Percentiles rank a stretch among this genome's conserved stretches.
Conservation (phyloP, 2,888 invertebrate genomes). For the Euzophera pinguis region DNA sequence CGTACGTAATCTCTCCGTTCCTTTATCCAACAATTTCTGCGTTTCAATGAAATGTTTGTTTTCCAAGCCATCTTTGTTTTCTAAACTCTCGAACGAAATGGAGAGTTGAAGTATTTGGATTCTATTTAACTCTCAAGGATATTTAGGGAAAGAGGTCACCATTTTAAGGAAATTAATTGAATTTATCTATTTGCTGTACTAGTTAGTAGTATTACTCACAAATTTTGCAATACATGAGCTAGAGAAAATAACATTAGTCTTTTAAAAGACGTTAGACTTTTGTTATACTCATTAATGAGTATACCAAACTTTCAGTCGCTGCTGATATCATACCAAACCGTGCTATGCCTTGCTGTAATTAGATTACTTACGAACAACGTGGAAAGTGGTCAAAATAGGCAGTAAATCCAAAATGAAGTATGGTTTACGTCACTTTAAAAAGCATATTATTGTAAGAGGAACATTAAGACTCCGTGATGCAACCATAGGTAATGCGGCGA, state of each 20-base stretch:
- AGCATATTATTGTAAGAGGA: conserved; percentile 1
- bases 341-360: no score
- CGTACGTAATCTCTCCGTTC: conserved; percentile 3
- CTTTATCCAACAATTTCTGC: not conserved
- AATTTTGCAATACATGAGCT: no score
- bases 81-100: conserved; percentile 6
- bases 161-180: not conserved
- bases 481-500: conserved; percentile 6
- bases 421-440: not conserved
- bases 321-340: no score
- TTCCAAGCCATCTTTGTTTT: conserved; percentile 3
- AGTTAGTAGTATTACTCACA: no score
- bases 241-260: no score
- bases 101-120: conserved; percentile 4
- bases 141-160: not conserved
- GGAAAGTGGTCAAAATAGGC: no score
- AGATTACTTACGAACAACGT: no score
- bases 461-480: conserved; percentile 5
- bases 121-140: conserved; percentile 2
- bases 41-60: conserved; percentile 3
- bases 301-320: no score
- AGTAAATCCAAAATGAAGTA: not conserved
- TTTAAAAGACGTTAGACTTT: no score
- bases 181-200: not conserved
- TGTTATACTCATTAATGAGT: no score